These are phyloP conservation scores for Podarcis siculus DNA, from an alignment of 2,797 vertebrate species.

Conservation along the genomic window DNA sequence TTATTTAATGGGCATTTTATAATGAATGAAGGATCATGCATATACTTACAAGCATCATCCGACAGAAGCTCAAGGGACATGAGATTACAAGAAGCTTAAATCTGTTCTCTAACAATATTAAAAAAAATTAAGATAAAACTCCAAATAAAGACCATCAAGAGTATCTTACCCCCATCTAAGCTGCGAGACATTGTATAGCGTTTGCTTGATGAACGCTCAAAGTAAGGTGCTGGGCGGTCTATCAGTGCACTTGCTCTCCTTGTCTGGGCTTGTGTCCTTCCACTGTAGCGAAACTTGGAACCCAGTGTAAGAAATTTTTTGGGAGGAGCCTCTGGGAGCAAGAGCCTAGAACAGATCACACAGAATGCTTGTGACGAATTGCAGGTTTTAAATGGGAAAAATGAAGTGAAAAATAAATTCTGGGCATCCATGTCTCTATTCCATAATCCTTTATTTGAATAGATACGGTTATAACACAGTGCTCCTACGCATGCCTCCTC, in stretches of 20 bases:
- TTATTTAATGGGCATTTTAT: background rate
- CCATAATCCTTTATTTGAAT: background rate
- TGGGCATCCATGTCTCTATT: background rate
- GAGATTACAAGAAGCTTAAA: background rate
- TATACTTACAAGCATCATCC: slow-evolving; percentile 39
- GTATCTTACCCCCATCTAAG: slow-evolving; percentile 90
- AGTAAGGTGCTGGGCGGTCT: slow-evolving; percentile 90
- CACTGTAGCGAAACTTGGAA: slow-evolving; percentile 98
- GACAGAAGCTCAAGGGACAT: background rate
- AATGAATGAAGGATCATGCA: background rate
- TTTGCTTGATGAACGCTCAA: slow-evolving; percentile 93
- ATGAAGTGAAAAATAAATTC: background rate
- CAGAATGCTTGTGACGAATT: background rate
- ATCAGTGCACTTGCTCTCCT: slow-evolving; percentile 93
- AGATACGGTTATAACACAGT: background rate
- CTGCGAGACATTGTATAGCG: slow-evolving; percentile 96
- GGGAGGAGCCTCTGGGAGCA: slow-evolving; percentile 93
- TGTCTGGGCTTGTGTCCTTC: slow-evolving; percentile 94
- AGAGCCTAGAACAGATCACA: slow-evolving; percentile 80
- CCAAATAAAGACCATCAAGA: background rate
- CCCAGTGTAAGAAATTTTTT: slow-evolving; percentile 97
- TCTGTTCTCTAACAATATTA: background rate
- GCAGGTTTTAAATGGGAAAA: background rate
- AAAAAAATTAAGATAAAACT: background rate
- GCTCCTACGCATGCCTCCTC: background rate